Evolutionary conservation across 2,888 invertebrate species (phyloP).

Genomic region (Pterobdella sp.): DNA sequence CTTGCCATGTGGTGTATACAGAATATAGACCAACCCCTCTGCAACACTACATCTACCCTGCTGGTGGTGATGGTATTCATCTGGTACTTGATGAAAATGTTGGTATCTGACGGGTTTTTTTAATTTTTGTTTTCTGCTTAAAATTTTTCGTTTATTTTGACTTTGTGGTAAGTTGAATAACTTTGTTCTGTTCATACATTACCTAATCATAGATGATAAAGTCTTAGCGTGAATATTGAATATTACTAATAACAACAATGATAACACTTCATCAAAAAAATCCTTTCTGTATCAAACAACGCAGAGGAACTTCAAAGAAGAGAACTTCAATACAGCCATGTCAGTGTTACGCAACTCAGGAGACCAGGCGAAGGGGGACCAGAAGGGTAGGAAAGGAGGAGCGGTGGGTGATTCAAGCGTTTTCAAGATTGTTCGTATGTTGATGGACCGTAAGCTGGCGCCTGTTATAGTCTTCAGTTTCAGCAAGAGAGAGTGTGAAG

Average conservation of each 20-base stretch:
- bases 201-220: too few species aligned
- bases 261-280: neutral
- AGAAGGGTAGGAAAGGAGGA: slow-evolving; percentile 46
- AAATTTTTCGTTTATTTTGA: slow-evolving; percentile 46
- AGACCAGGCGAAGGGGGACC: slow-evolving; percentile 66
- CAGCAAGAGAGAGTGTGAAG: slow-evolving; percentile 94
- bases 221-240: neutral
- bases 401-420: slow-evolving; percentile 64
- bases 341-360: slow-evolving; percentile 68
- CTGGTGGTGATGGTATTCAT: slow-evolving; percentile 86
- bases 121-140: slow-evolving; percentile 40
- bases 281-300: slow-evolving; percentile 23
- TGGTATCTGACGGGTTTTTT: slow-evolving; percentile 32
- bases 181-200: slow-evolving; percentile 12
- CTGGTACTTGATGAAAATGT: slow-evolving; percentile 84
- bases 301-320: slow-evolving; percentile 85
- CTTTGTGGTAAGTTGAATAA: neutral
- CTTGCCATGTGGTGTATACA: slow-evolving; percentile 97
- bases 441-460: slow-evolving; percentile 93
- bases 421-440: slow-evolving; percentile 95
- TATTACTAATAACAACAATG: neutral
- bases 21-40: slow-evolving; percentile 94
- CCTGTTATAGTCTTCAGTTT: slow-evolving; percentile 99
- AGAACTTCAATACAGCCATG: slow-evolving; percentile 97
- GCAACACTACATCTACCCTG: slow-evolving; percentile 95